Percentiles rank a stretch among this genome's conserved stretches.
These are phyloP conservation scores for Caenorhabditis tropicalis DNA, from an alignment of 1,140 invertebrate species.

Conservation along the genomic window DNA sequence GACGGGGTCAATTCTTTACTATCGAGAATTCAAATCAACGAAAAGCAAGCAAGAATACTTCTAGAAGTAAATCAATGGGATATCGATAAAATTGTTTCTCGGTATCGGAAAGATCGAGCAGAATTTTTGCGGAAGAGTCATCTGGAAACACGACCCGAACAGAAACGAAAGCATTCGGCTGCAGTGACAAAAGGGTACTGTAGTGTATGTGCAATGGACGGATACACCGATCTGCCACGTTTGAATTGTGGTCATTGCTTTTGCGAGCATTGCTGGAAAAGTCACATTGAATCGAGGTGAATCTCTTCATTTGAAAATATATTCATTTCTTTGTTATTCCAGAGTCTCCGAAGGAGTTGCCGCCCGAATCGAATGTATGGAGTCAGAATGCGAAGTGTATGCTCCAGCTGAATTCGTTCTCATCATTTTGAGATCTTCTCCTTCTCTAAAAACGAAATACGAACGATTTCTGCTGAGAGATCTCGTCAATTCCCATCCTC, in stretches of 20 bases:
- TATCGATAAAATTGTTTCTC: constrained; percentile 21
- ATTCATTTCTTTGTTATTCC: no score
- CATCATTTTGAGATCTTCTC: constrained; percentile 76
- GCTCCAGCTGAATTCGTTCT: constrained; percentile 94
- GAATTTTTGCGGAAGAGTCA: not conserved
- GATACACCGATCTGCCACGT: not conserved
- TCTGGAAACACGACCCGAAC: not conserved
- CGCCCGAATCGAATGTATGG: constrained; percentile 89
- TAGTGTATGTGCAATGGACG: constrained; percentile 39
- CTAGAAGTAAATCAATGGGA: constrained; percentile 50
- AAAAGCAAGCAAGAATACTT: constrained; percentile 38
- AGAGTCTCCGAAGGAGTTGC: constrained; percentile 58
- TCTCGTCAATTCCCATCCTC: constrained; percentile 82
- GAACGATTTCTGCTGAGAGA: constrained; percentile 93
- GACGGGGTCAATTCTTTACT: constrained; percentile 22
- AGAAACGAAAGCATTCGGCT: not conserved
- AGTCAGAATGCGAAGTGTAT: constrained; percentile 86
- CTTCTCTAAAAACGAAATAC: constrained; percentile 83
- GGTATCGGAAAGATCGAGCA: not conserved
- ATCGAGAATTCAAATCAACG: constrained; percentile 12
- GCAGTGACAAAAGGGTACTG: not conserved
- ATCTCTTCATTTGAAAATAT: not conserved
- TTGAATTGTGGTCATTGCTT: constrained; percentile 49
- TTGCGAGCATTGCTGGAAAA: constrained; percentile 48
- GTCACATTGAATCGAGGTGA: constrained; percentile 51